Evolutionary conservation across 1,140 invertebrate genomes (phyloP), one percentile per base, ranked within the genome.

Genomic region (Megalopta genalis): DNA sequence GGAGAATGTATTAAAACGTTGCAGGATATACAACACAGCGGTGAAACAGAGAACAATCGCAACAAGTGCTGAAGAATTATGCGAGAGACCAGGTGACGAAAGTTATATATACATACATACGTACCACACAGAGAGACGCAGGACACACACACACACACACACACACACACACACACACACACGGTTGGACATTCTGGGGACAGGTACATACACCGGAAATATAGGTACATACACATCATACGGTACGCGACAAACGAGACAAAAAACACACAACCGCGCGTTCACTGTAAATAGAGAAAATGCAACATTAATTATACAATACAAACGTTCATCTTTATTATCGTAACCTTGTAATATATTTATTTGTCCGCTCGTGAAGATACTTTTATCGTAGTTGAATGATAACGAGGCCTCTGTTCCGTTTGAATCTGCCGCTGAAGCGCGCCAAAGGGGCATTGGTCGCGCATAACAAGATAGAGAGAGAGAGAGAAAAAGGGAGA

Each of bases 211-310:
- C 81, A 49, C 77, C 63, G 42, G 42, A 46, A 65, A 49, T n/a
- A n/a, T n/a, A 37, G 69, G 27, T 37, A 23, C 49, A 74, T n/a
- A n/a, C 77, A 74, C 71, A 72, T 37, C n/a, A 25, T 81, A 80
- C 27, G 39, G n/a, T 77, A 81, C 27, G 79, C 52, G 67, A 81
- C 42, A 73, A n/a, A n/a, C n/a, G 71, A 73, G 71, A 72, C 76
- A 78, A 37, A 72, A 39, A 80, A 67, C 80, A 49, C 54, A 75
- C 72, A 83, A 49, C 63, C 77, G 83, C 77, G 86, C 85, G 80
- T 87, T 88, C 87, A 85, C 86, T 91, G 90, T 90, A 91, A 86
- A 90, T 90, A 90, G 87, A 86, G 77, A 87, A 67, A 84, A 83
- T 87, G 80, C 87, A 86, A 88, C 86, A 87, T 90, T 91, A 86